Evolutionary conservation across 2,888 invertebrate genomes (phyloP), one percentile per base, ranked within the genome.

Genomic region (Neoaliturus tenellus): DNA sequence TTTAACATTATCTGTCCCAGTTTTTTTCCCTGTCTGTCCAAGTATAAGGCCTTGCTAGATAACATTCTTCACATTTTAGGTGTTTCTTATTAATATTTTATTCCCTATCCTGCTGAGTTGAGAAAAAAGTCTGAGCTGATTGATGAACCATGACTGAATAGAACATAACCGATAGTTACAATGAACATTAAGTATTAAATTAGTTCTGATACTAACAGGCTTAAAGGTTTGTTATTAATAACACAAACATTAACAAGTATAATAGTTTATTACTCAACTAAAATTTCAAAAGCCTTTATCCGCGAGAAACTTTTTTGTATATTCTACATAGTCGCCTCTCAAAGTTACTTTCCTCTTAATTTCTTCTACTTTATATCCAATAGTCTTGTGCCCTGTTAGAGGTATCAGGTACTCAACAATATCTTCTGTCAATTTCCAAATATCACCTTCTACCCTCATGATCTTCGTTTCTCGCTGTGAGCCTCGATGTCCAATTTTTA

Each of bases 401-500:
- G 94, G 92, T 55, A 97, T 91, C 5, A 48, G 41, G 87, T 93
- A 92, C 12, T 91, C 88, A 84, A 93, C 93, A 55, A 98, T 89
- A 86, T 96, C 95, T 51, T 93, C 92, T 88, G 96, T 95, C 86
- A 97, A 89, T 39, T 91, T 88, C 96, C 97, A 97, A 88, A 98
- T 96, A 89, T 98, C 95, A 0, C 98, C 98, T 88, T 96, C 93
- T 83, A 98, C 93, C 88, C 92, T 93, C 85, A 91, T 93, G 0
- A 98, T 90, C 31, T 90, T 87, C 0, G 98, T 96, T 31, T 94
- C 89, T 88, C 94, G 93, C 81, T 94, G 92, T 58, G 90, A 89
- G 8, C 96, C 96, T 85, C 95, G 92, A 44, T 90, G 91, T 0
- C 90, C 89, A 39, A 92, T 90, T 0, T 90, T 83, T 84, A 97